Evolutionary conservation across 2,797 vertebrate genomes (phyloP), one percentile per base, ranked within the genome.

Genomic region (Cyclura pinguis): DNA sequence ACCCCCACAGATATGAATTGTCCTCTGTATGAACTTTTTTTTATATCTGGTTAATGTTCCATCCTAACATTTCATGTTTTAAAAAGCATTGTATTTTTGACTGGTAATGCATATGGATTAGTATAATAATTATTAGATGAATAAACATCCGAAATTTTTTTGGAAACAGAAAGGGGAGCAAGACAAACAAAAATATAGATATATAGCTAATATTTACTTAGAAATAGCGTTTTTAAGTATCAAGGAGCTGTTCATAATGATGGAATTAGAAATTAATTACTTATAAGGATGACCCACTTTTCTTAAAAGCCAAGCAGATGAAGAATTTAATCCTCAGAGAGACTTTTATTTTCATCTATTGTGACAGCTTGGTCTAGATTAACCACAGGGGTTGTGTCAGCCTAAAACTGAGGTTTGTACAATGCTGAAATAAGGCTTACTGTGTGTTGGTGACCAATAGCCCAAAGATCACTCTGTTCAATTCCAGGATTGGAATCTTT

Each of bases 241-340:
- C 14, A 24, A 85, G 59, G 69, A 88, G 62, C 42, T 32, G 52
- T 87, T 8, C 47, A 82, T 90, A 76, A 72, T 59, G 62, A 57
- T 72, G 62, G 80, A 90, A 80, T 84, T 83, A 80, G 64, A 87
- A 83, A 87, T 92, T 92, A 52, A 91, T 94, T 92, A 73, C 62
- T 88, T 84, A 8, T 35, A 74, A 0, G 24, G 90, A 0, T 80
- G 88, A 22, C 86, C 87, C 47, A 12, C 38, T 77, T 92, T 92
- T 90, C 69, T 29, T 22, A 42, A 89, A 85, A 88, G 69, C 0
- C 42, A 89, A 87, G 14, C 67, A 27, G 67, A 86, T 82, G 52
- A 84, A 20, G 20, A 4, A 0, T 1, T 64, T 24, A 6, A 72
- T 72, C 87, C 27, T 59, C 59, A 76, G 74, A 38, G 55, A 90